Percentiles rank a stretch among this genome's conserved stretches.
Evolutionary conservation across 1,140 invertebrate species (phyloP).

Genomic region (Bombus vancouverensis): DNA sequence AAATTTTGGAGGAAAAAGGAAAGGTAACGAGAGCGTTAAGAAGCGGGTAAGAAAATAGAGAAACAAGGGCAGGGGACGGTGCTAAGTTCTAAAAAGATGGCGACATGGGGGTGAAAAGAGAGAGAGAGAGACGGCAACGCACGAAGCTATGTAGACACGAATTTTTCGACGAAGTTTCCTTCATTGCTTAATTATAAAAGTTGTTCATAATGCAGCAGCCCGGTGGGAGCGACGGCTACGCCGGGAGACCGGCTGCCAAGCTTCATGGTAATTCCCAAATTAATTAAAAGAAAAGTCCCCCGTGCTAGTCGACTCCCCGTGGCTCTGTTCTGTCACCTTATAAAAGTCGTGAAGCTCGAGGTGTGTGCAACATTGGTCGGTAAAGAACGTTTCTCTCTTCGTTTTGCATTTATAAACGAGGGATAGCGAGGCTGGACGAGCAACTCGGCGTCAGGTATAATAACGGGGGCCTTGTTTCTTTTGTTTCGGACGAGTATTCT

Average conservation of each 20-base stretch:
- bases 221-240: conserved; percentile 45
- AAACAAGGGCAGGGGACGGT: background rate
- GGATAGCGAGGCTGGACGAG: background rate
- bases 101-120: background rate
- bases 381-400: background rate
- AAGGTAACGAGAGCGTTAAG: background rate
- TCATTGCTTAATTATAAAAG: conserved; percentile 73
- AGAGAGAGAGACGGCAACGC: background rate
- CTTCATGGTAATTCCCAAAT: conserved; percentile 66
- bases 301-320: conserved; percentile 4
- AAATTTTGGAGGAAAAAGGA: background rate
- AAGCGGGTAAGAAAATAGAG: background rate
- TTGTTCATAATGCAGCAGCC: conserved; percentile 66
- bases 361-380: conserved; percentile 23
- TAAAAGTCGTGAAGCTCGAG: conserved; percentile 24
- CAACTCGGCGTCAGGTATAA: conserved; percentile 20
- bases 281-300: conserved; percentile 72
- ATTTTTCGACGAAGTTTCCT: conserved; percentile 67
- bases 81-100: conserved; percentile 38
- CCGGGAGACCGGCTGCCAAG: conserved; percentile 12
- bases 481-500: conserved; percentile 61
- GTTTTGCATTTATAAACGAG: conserved; percentile 25
- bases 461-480: conserved; percentile 45
- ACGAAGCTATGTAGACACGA: conserved; percentile 51
- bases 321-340: conserved; percentile 43